Evolutionary conservation across 2,888 invertebrate species (phyloP), one percentile per base, ranked within the genome.

Genomic region (Leptinotarsa rubiginosa): DNA sequence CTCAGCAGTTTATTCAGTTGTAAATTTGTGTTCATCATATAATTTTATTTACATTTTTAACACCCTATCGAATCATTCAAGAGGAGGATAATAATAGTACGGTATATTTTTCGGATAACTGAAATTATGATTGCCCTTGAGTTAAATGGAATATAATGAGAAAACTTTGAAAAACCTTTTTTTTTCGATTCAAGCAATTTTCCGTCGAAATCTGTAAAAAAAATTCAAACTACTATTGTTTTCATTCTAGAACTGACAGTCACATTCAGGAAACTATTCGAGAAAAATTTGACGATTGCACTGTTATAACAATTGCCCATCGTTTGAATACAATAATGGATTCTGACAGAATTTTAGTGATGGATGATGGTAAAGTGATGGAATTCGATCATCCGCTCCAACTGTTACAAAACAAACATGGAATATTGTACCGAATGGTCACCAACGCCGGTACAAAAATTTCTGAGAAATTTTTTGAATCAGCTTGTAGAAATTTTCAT

Each of bases 301-400:
- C 95, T 0, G 95, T 96, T 47, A 89, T 96, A 52, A 95, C 95
- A 0, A 94, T 96, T 62, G 95, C 95, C 47, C 95, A 96, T 87
- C 90, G 96, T 54, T 90, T 96, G 10, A 92, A 95, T 83, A 95
- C 96, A 0, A 93, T 96, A 67, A 95, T 96, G 93, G 95, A 95
- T 87, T 94, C 93, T 0, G 94, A 95, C 88, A 91, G 92, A 87
- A 93, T 95, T 72, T 85, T 95, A 79, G 95, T 95, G n/a, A 92
- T 96, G 91, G 93, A 95, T 84, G 92, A 93, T 49, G 96, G 96
- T 0, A 91, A 59, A 10, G 90, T 93, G 85, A 91, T 91, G 0
- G 96, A 97, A 86, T 91, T 93, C 52, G 96, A 93, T 4, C 92
- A 93, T 81, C 96, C 97, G 0, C 91, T 91, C 83, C 89, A 90